Evolutionary conservation across 2,113 vertebrate genomes (phyloP).

Genomic region (Paratilapia polleni): DNA sequence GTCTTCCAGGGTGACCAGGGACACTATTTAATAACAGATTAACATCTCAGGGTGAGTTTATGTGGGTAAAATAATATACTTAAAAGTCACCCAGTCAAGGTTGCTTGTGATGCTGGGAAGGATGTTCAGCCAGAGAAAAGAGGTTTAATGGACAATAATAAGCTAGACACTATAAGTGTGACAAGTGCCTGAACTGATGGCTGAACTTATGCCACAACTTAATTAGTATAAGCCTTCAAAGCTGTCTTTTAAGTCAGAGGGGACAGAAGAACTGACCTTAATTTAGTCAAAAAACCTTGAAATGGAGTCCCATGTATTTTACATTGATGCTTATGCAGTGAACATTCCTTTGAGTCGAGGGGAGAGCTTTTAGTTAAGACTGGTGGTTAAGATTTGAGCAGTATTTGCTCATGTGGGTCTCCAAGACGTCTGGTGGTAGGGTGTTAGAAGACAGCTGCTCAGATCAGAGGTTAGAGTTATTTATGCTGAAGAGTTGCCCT

Average conservation of each 20-base stretch:
- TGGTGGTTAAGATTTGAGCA: slow-evolving; percentile 8
- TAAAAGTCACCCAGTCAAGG: background rate
- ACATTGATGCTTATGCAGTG: background rate
- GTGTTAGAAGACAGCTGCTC: slow-evolving; percentile 44
- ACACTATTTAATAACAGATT: background rate
- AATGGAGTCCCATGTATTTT: slow-evolving; percentile 19
- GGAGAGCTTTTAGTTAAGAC: slow-evolving; percentile 17
- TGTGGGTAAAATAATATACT: background rate
- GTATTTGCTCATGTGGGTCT: slow-evolving; percentile 24
- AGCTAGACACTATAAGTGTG: background rate
- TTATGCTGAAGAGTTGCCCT: slow-evolving; percentile 44
- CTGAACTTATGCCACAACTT: slow-evolving; percentile 5
- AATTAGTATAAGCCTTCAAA: slow-evolving; percentile 13
- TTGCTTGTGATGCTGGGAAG: background rate
- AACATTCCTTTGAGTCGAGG: slow-evolving; percentile 1
- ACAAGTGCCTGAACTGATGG: background rate
- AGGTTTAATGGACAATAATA: background rate
- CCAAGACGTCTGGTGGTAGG: slow-evolving; percentile 16
- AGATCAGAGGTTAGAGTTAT: slow-evolving; percentile 52
- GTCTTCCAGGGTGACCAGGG: background rate
- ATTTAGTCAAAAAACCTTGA: slow-evolving; percentile 14
- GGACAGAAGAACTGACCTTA: slow-evolving; percentile 18
- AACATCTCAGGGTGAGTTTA: background rate
- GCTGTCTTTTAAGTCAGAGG: slow-evolving; percentile 1
- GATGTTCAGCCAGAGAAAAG: background rate